Evolutionary conservation across 2,888 invertebrate genomes (phyloP), one percentile per base, ranked within the genome.

Genomic region (Pardosa pseudoannulata): DNA sequence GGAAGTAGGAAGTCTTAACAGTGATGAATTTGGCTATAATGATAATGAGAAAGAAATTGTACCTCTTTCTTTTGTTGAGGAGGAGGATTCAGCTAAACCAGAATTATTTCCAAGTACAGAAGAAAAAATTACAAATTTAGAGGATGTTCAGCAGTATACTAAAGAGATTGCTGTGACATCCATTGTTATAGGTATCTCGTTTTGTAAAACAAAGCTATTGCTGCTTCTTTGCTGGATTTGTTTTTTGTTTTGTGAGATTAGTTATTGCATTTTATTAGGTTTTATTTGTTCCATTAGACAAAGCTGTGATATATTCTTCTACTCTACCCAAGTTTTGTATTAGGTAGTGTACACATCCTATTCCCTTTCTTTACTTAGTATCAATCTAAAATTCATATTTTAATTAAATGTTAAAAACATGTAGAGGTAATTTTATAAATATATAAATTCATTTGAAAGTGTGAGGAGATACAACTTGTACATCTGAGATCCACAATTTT

Each of bases 21-120:
- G 89, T 50, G 89, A 89, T 56, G 89, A 89, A 67, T 89, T 90
- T 71, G 89, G 90, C 36, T 83, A 89, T 72, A 88, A 90, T 74
- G 90, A 90, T 0, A 46, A 32, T 7, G 78, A 87, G 23, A 87
- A 65, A 72, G 78, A 81, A 62, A 50, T 78, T 16, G 32, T 41
- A 5, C 81, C 62, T 0, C 65, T 78, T 19, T 78, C 87, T 0
- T 76, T 65, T 39, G 86, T 87, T n/a, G 78, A 87, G 31, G 86
- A 87, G 16, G 86, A 86, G 28, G 46, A 79, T 46, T 36, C 56
- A 3, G 65, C 28, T 29, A 73, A 73, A 67, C 19, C 28, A 28
- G 73, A 80, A 3, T n/a, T 23, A 5, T 23, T 23, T 2, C 23
- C 16, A 6, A 11, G 2, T 13, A 5, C 5, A 23, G 56, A 23